Evolutionary conservation across 2,797 vertebrate genomes (phyloP), one percentile per base, ranked within the genome.

Genomic region (Gymnodraco acuticeps): DNA sequence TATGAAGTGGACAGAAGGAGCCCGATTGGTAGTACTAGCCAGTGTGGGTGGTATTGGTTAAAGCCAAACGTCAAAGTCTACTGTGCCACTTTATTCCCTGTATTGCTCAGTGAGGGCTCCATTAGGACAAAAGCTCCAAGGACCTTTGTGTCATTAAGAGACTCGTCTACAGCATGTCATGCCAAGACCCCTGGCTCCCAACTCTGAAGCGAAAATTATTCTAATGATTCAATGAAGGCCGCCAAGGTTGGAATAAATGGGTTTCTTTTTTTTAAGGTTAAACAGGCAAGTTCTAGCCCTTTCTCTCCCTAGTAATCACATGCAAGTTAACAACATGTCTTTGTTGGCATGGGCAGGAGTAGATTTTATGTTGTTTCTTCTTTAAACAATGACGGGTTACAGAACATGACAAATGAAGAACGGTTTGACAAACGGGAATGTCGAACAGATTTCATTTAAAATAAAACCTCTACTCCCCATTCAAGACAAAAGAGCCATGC

Each of bases 131-230:
- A 74, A 5, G 47, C 75, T 78, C 63, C 78, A 41, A 83, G 79
- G 88, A 87, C 86, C 85, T 86, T 75, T 83, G 60, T 76, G 74
- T 82, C 83, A 78, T 90, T 88, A 86, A 58, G 68, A 62, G 77
- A 61, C 64, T 62, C 20, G 42, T 76, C 77, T 60, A 54, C 84
- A 88, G 72, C 79, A 46, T 85, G 84, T 83, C 75, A 83, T 70
- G 81, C 67, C 83, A 81, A 77, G 83, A 89, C 78, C 87, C 58
- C 81, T 73, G 73, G 72, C 83, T 74, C 75, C 60, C 54, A 68
- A 60, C 41, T 42, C 47, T 16, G 70, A 61, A 46, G 69, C 6
- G 1, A 38, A 74, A 87, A 83, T 23, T 23, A 70, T 78, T 70
- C 83, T 80, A 80, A 77, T 82, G 77, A 88, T 84, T 80, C 71